Conservation (phyloP, 2,888 invertebrate genomes). For the Ornithoptera priamus region DNA sequence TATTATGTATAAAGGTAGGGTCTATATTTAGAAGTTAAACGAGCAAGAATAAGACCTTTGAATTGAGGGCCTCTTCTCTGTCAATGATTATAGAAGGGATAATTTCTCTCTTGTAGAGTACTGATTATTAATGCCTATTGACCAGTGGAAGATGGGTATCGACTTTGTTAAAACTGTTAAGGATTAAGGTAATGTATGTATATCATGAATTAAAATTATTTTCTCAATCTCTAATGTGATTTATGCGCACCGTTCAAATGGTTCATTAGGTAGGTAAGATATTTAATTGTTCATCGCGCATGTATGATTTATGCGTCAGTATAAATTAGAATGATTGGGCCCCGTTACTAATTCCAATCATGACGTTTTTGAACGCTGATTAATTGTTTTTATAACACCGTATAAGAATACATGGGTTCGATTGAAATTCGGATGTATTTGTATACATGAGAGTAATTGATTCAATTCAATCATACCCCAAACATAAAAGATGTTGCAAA, state of each 20-base stretch:
- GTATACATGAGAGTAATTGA: neutral
- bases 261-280: constrained; percentile 46
- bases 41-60: too few relatives aligned
- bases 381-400: constrained; percentile 47
- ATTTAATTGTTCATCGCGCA: constrained; percentile 47
- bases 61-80: too few relatives aligned
- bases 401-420: neutral
- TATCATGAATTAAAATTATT: neutral
- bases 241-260: constrained; percentile 36
- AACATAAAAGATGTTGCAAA: neutral
- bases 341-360: constrained; percentile 53
- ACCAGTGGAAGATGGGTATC: too few relatives aligned
- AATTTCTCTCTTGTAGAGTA: too few relatives aligned
- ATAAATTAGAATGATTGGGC: constrained; percentile 64
- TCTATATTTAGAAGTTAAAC: too few relatives aligned
- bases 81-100: too few relatives aligned
- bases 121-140: too few relatives aligned
- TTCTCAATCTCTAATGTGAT: constrained; percentile 1
- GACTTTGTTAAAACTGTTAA: too few relatives aligned
- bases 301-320: constrained; percentile 47
- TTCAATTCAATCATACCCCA: constrained; percentile 8
- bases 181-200: neutral
- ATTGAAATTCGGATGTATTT: neutral
- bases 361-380: constrained; percentile 45
- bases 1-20: too few relatives aligned